Conservation (phyloP, 2,797 vertebrate species). For the Eutrigla gurnardus region DNA sequence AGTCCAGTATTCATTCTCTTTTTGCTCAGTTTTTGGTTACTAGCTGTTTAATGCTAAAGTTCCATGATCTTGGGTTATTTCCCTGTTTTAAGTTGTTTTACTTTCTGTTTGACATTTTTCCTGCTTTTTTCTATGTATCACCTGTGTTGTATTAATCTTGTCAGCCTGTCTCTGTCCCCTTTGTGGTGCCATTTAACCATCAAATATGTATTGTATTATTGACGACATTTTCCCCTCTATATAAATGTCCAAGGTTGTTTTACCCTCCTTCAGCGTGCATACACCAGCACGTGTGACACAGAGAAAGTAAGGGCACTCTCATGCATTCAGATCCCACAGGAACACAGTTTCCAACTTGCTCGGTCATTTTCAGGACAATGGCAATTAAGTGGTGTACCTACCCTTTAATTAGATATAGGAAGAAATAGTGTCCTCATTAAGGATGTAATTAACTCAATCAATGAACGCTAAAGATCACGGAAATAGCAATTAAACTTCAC, state of each 20-base stretch:
- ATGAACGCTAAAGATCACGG: slow-evolving; percentile 60
- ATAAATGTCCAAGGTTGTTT: slow-evolving; percentile 2
- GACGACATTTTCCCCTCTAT: not conserved
- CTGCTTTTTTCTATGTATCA: too few species aligned
- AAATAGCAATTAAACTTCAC: slow-evolving; percentile 59
- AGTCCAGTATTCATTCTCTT: not conserved
- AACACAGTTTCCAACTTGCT: slow-evolving; percentile 35
- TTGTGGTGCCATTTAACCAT: not conserved
- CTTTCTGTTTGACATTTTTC: too few species aligned
- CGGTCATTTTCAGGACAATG: slow-evolving; percentile 70
- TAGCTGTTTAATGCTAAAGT: not conserved
- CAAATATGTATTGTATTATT: not conserved
- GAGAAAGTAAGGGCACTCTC: slow-evolving; percentile 29
- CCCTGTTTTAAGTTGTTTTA: too few species aligned
- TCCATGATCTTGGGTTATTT: too few species aligned
- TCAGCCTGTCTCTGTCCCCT: too few species aligned
- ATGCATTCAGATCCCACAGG: slow-evolving; percentile 39
- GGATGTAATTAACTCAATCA: slow-evolving; percentile 68
- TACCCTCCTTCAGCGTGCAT: not conserved
- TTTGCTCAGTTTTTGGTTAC: not conserved
- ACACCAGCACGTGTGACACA: not conserved
- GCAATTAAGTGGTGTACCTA: slow-evolving; percentile 77
- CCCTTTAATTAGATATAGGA: slow-evolving; percentile 79
- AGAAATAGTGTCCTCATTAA: slow-evolving; percentile 73
- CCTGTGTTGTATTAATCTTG: too few species aligned